phyloP scores from a whole-genome alignment of 2,888 invertebrate genomes.

The Urechis unicinctus region DNA sequence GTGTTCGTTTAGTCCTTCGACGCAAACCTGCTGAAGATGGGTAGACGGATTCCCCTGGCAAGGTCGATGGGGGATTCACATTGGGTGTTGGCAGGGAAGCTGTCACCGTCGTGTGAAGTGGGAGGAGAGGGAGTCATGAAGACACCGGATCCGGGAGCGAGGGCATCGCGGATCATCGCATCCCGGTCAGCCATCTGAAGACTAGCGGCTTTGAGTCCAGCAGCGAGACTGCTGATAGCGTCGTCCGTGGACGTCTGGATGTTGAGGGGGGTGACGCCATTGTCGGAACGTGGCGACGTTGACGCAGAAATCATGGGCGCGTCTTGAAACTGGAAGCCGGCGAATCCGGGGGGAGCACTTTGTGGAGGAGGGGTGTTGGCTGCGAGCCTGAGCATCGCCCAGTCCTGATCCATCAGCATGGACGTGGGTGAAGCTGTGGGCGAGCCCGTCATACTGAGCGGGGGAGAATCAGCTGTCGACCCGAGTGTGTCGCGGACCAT shows the following conservation, averaged over 20 bases:
- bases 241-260: background rate
- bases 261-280: background rate
- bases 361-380: background rate
- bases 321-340: background rate
- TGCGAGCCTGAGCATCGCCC: background rate
- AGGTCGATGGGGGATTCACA: background rate
- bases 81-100: background rate
- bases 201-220: background rate
- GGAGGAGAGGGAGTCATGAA: background rate
- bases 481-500: constrained; percentile 41
- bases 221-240: background rate
- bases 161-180: background rate
- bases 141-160: background rate
- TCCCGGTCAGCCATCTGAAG: background rate
- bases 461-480: constrained; percentile 57
- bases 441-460: constrained; percentile 62
- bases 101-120: background rate
- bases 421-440: constrained; percentile 60
- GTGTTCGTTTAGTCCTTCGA: too few species aligned
- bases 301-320: too few species aligned
- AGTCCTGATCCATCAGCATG: background rate
- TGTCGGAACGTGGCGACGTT: background rate
- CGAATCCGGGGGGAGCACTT: background rate
- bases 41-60: background rate
- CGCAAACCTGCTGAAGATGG: background rate